phyloP scores from a whole-genome alignment of 2,888 invertebrate genomes.

The Lissonota sp. region DNA sequence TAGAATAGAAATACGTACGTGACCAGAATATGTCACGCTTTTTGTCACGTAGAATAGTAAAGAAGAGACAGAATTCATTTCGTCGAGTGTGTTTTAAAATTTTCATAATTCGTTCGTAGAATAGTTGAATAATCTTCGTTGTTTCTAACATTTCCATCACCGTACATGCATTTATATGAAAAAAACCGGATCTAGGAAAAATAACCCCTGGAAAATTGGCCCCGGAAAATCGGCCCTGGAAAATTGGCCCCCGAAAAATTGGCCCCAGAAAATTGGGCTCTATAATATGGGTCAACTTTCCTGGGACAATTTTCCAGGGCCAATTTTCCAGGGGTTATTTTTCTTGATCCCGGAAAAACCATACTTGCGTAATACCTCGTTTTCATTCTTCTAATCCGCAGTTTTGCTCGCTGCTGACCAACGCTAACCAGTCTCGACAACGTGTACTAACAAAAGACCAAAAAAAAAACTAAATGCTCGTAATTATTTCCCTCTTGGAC shows the following conservation, averaged over 20 bases:
- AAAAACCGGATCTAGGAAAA: not conserved
- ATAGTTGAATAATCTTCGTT: slow-evolving; percentile 53
- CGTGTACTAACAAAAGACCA: slow-evolving; percentile 24
- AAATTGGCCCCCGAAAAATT: no score
- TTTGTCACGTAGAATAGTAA: slow-evolving; percentile 58
- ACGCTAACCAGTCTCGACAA: slow-evolving; percentile 43
- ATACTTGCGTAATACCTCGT: slow-evolving; percentile 25
- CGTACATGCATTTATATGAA: slow-evolving; percentile 2
- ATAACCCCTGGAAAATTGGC: no score
- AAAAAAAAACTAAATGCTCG: slow-evolving; percentile 25
- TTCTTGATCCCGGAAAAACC: not conserved
- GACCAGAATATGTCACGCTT: slow-evolving; percentile 53
- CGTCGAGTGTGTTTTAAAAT: slow-evolving; percentile 51
- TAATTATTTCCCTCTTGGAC: slow-evolving; percentile 11
- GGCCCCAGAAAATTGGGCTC: no score
- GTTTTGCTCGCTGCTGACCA: slow-evolving; percentile 46
- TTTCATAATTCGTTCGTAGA: slow-evolving; percentile 59
- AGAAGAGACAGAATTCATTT: slow-evolving; percentile 24
- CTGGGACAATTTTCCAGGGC: no score
- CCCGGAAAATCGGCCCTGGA: no score
- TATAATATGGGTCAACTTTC: no score
- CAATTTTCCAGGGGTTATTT: no score
- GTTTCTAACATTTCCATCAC: slow-evolving; percentile 38
- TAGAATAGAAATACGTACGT: slow-evolving; percentile 56
- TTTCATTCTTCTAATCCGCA: slow-evolving; percentile 51